Percentiles rank a stretch among this genome's conserved stretches.
These are phyloP conservation scores for Drosophila tanythrix DNA, from an alignment of 2,888 invertebrate genomes.

Conservation along the genomic window DNA sequence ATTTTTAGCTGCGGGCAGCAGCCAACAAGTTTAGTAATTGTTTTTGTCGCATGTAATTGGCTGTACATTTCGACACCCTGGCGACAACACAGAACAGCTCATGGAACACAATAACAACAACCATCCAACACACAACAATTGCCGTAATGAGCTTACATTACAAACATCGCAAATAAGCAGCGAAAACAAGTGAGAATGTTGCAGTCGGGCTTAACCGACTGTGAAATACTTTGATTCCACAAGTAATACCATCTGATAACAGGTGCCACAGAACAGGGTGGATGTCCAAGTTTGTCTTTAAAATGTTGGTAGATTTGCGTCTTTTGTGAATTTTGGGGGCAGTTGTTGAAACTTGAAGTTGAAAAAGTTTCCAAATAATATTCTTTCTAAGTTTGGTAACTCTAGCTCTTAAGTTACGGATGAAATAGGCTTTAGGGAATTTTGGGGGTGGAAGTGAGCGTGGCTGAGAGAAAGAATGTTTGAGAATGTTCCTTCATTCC, in stretches of 20 bases:
- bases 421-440: no score
- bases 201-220: background rate
- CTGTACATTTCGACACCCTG: slow-evolving; percentile 79
- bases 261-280: background rate
- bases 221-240: background rate
- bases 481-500: no score
- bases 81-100: slow-evolving; percentile 64
- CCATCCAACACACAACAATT: slow-evolving; percentile 14
- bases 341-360: background rate
- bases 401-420: background rate
- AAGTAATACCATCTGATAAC: background rate
- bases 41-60: slow-evolving; percentile 75
- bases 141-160: slow-evolving; percentile 78
- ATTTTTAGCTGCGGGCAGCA: slow-evolving; percentile 58
- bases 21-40: slow-evolving; percentile 34
- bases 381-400: background rate
- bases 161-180: slow-evolving; percentile 38
- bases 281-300: background rate
- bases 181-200: background rate
- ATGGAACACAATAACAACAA: slow-evolving; percentile 42
- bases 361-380: background rate
- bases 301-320: background rate
- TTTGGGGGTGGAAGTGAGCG: no score
- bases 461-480: no score
- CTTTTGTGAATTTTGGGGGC: no score